phyloP scores from a whole-genome alignment of 92 coral and sea anemone species.

The Actinostola sp. region DNA sequence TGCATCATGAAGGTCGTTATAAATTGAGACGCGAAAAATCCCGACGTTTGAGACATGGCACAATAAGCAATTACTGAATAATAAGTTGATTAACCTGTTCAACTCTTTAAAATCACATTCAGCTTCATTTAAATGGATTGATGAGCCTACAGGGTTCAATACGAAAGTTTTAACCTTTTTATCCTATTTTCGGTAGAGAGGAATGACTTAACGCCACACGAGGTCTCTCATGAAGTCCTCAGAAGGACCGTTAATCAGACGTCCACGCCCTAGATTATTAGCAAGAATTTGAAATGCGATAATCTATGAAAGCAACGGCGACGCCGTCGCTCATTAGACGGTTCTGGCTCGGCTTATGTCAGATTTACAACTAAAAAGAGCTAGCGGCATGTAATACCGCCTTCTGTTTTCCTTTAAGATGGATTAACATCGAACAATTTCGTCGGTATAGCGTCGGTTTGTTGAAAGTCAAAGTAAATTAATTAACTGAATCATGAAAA shows the following conservation, averaged over 20 bases:
- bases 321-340: slow-evolving; percentile 14
- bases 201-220: slow-evolving; percentile 1
- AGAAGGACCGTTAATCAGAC: slow-evolving; percentile 31
- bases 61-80: slow-evolving; percentile 7
- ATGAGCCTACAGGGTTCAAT: slow-evolving; percentile 13
- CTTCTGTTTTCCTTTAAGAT: neutral
- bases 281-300: slow-evolving; percentile 22
- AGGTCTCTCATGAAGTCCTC: neutral
- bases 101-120: slow-evolving; percentile 17
- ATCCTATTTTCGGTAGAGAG: slow-evolving; percentile 3
- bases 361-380: slow-evolving; percentile 15
- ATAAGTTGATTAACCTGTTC: slow-evolving; percentile 19
- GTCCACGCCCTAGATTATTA: slow-evolving; percentile 29
- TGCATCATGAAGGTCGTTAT: neutral
- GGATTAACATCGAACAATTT: neutral
- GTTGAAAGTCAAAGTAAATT: neutral
- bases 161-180: slow-evolving; percentile 2
- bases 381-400: neutral
- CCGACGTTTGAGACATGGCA: neutral
- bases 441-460: no score
- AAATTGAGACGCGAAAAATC: neutral
- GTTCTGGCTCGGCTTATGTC: neutral
- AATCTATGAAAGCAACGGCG: neutral
- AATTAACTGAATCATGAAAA: no score
- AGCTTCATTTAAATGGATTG: slow-evolving; percentile 12